A percentile compares a stretch with the other conserved stretches of the same genome.
phyloP scores from a whole-genome alignment of 2,888 invertebrate species.

The Drosophila neotestacea region DNA sequence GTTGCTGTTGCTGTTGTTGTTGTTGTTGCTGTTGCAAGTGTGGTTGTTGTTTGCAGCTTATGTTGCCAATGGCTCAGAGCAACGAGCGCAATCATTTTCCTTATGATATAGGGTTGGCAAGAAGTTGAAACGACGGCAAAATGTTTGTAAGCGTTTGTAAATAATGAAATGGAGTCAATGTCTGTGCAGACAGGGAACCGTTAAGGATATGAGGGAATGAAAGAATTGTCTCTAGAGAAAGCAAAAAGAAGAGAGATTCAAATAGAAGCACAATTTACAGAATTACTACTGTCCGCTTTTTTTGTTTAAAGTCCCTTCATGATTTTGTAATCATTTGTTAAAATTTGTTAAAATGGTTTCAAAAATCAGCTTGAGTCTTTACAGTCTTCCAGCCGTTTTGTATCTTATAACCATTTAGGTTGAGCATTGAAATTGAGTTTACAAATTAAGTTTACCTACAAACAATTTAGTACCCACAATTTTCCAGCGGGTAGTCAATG shows the following conservation, averaged over 20 bases:
- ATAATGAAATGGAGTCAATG: constrained; percentile 26
- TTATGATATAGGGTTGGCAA: constrained; percentile 20
- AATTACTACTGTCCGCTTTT: too few species aligned
- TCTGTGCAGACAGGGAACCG: not conserved
- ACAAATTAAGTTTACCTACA: too few species aligned
- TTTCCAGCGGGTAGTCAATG: not conserved
- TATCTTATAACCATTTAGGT: too few species aligned
- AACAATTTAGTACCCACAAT: too few species aligned
- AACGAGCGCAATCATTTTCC: constrained; percentile 47
- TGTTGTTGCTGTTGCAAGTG: constrained; percentile 10
- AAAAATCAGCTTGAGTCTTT: too few species aligned
- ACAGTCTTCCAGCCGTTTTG: too few species aligned
- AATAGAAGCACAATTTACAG: not conserved
- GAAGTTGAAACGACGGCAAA: not conserved
- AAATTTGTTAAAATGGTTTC: too few species aligned
- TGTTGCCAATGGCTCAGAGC: constrained; percentile 42
- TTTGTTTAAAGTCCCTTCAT: too few species aligned
- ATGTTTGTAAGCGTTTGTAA: constrained; percentile 14
- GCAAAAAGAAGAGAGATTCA: not conserved
- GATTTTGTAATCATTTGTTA: too few species aligned
- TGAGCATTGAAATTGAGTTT: too few species aligned
- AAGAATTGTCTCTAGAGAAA: constrained; percentile 2
- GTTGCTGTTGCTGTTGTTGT: too few species aligned
- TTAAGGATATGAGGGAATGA: not conserved
- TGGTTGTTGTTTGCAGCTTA: constrained; percentile 46